Evolutionary conservation across 1,140 invertebrate genomes (phyloP).

Genomic region (Spodoptera frugiperda): DNA sequence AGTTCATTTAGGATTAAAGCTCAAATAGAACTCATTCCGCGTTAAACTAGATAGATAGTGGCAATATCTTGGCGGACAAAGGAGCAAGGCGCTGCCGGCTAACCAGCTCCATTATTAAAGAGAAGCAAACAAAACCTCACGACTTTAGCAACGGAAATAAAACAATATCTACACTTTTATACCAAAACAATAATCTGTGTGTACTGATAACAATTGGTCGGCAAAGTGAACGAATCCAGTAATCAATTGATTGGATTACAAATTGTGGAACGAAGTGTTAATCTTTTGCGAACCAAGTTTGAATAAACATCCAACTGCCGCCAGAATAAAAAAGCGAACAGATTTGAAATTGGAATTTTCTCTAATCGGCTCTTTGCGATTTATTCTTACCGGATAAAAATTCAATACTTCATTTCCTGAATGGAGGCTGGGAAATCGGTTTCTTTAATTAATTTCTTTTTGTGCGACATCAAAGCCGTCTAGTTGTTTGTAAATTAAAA

Average conservation of each 20-base stretch:
- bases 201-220: not conserved
- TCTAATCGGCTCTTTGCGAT: constrained; percentile 49
- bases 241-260: constrained; percentile 32
- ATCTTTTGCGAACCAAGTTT: constrained; percentile 31
- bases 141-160: too few species aligned
- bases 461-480: constrained; percentile 46
- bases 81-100: too few species aligned
- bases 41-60: too few species aligned
- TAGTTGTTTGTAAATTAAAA: constrained; percentile 71
- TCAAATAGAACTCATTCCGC: too few species aligned
- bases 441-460: constrained; percentile 46
- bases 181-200: too few species aligned
- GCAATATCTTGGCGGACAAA: too few species aligned
- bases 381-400: constrained; percentile 52
- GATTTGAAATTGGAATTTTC: constrained; percentile 33
- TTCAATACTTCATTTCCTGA: constrained; percentile 56
- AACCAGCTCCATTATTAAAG: too few species aligned
- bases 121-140: too few species aligned
- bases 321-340: constrained; percentile 17
- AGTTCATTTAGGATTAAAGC: too few species aligned
- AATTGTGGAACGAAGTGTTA: constrained; percentile 37
- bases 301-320: constrained; percentile 37
- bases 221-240: constrained; percentile 9
- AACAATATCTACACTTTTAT: too few species aligned
- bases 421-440: constrained; percentile 42